Conservation (phyloP, 2,888 invertebrate genomes). For the Eumacrocentrus americanus region DNA sequence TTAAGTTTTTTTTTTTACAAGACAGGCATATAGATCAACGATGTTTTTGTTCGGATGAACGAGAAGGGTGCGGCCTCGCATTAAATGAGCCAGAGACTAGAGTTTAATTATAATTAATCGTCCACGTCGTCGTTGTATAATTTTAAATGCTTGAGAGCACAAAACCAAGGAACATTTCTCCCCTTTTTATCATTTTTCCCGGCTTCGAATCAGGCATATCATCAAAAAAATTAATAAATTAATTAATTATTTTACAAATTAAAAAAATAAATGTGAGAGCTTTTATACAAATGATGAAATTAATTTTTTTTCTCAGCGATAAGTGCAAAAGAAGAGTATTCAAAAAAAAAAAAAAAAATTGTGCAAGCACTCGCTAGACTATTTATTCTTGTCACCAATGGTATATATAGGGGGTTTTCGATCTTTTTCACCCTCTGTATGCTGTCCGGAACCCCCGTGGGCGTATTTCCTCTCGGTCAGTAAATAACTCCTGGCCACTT, state of each 20-base stretch:
- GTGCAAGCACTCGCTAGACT: background rate
- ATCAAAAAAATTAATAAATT: too few relatives aligned
- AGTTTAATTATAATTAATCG: constrained; percentile 32
- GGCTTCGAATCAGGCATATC: too few relatives aligned
- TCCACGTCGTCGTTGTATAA: background rate
- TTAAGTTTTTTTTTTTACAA: constrained; percentile 7
- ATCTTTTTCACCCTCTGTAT: background rate
- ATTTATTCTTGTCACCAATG: background rate
- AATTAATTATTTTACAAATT: too few relatives aligned
- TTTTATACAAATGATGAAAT: too few relatives aligned
- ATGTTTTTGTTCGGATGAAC: constrained; percentile 56
- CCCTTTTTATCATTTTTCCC: too few relatives aligned
- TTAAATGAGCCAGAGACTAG: constrained; percentile 20
- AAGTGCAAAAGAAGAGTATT: background rate
- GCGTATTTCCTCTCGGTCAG: constrained; percentile 5
- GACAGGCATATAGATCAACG: constrained; percentile 48
- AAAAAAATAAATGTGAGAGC: too few relatives aligned
- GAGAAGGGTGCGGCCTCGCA: constrained; percentile 46
- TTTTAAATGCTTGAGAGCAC: background rate
- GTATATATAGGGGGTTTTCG: background rate
- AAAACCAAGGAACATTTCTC: too few relatives aligned
- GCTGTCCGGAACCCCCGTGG: background rate
- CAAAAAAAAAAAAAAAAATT: background rate
- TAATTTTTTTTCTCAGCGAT: too few relatives aligned
- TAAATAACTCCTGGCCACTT: constrained; percentile 9